Base-by-base conservation (phyloP, 2,113 vertebrate species). In the Dipodomys merriami region DNA sequence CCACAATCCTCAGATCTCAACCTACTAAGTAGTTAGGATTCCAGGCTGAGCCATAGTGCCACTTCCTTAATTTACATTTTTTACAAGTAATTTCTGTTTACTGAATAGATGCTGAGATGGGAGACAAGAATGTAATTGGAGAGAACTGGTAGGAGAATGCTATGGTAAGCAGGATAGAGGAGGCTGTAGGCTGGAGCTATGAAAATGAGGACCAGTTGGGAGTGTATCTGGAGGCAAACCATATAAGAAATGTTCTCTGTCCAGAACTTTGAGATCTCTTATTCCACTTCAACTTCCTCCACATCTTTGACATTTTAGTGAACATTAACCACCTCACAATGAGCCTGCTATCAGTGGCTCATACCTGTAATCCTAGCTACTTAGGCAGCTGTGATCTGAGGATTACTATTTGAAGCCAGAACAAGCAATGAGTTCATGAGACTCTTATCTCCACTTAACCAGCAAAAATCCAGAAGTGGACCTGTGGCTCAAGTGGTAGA, bases 291-390 rank as follows among this genome's bases (percentile, higher is more conserved):
- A 60, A 5, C 6, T 39, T 6, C 39, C 39, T 23, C 33, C 18
- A 68, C 53, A 78, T 82, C 39, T 83, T 81, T 91, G 57, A 79
- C 33, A 82, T 93, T 95, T 25, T 83, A 15, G 16, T 44, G 35
- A 93, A 25, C 23, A 74, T 18, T 29, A 64, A 94, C 85, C 67
- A 49, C 33, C 22, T 29, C 16, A n/a, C 19, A 39, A 33, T 68
- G 27, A 73, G 39, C 11, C 23, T 33, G 11, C 53, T 57, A 13
- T 57, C 15, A 16, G 53, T 57, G 53, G 53, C 53, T 57, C 53
- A 57, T 13, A 57, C 15, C 13, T 57, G 53, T 57, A 57, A 57
- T 57, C 53, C 15, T 57, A 57, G 53, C 53, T 57, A 57, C 15
- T 16, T 13, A 57, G 53, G 53, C 13, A 18, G 49, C 49, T 53